A percentile compares a stretch with the other conserved stretches of the same genome.
Evolutionary conservation across 2,113 vertebrate species (phyloP).

Genomic region (Meles meles): DNA sequence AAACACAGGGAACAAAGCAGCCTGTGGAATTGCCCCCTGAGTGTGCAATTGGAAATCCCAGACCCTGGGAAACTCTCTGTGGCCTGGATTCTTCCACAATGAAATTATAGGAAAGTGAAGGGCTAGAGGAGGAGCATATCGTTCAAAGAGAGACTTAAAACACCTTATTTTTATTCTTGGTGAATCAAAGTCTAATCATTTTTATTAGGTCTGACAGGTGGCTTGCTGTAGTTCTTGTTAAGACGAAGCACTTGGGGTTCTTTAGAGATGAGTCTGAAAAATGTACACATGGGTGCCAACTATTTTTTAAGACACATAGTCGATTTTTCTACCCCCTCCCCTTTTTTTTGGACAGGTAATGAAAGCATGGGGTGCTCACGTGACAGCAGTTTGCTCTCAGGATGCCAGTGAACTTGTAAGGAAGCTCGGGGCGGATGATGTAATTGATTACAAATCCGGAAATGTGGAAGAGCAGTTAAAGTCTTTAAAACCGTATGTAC

Average conservation of each 20-base stretch:
- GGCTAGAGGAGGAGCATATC: not conserved
- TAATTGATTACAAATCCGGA: constrained; percentile 91
- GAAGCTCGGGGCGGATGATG: constrained; percentile 89
- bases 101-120: not conserved
- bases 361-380: constrained; percentile 94
- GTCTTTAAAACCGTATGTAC: constrained; percentile 86
- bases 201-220: constrained; percentile 13
- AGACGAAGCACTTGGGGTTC: not conserved
- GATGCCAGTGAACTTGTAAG: constrained; percentile 89
- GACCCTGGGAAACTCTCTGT: not conserved
- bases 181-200: not conserved
- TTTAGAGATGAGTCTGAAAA: not conserved
- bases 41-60: not conserved
- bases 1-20: not conserved
- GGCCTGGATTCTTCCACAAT: not conserved
- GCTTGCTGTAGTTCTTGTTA: constrained; percentile 1
- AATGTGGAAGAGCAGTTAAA: constrained; percentile 85
- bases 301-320: not conserved
- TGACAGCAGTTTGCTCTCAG: constrained; percentile 94
- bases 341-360: constrained; percentile 83
- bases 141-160: not conserved
- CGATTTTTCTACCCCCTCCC: not conserved
- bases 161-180: not conserved
- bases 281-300: not conserved
- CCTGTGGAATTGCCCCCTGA: not conserved